Evolutionary conservation across 2,888 invertebrate species (phyloP).

Genomic region (Branchinecta sandiegonensis): DNA sequence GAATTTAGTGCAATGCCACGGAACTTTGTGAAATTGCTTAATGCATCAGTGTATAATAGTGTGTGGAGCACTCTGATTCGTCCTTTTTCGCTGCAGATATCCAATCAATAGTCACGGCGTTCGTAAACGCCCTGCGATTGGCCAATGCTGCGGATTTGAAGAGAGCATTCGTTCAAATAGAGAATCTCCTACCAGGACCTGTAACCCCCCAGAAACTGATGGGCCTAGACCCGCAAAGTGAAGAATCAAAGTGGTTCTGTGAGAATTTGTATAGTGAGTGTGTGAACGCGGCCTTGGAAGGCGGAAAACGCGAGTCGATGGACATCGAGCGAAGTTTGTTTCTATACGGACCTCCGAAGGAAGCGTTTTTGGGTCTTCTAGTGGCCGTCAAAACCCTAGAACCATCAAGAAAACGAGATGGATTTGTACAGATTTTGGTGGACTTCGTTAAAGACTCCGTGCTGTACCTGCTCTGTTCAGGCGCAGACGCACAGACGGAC

Average conservation of each 20-base stretch:
- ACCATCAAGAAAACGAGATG: conserved; percentile 20
- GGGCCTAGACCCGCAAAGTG: conserved; percentile 38
- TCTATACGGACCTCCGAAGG: conserved; percentile 20
- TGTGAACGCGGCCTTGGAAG: background rate
- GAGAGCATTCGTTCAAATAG: conserved; percentile 1
- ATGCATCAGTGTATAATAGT: background rate
- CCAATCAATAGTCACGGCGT: background rate
- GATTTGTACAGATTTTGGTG: conserved; percentile 18
- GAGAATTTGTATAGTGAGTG: conserved; percentile 40
- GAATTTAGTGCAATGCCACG: too few relatives aligned
- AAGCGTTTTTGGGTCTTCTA: conserved; percentile 18
- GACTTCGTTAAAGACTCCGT: conserved; percentile 20
- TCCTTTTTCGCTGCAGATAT: conserved; percentile 10
- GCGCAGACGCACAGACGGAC: background rate
- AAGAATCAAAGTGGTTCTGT: conserved; percentile 35
- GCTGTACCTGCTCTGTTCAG: conserved; percentile 17
- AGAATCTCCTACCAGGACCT: conserved; percentile 39
- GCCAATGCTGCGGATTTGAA: conserved; percentile 1
- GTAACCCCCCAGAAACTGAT: conserved; percentile 51
- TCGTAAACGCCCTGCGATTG: background rate
- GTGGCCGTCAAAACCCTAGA: conserved; percentile 17
- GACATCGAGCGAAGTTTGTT: conserved; percentile 15
- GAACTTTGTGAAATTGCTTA: too few relatives aligned
- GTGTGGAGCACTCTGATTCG: conserved; percentile 1
- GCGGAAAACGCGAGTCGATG: conserved; percentile 2